Base-by-base conservation (phyloP, 2,888 invertebrate species). In the Netelia virgata region DNA sequence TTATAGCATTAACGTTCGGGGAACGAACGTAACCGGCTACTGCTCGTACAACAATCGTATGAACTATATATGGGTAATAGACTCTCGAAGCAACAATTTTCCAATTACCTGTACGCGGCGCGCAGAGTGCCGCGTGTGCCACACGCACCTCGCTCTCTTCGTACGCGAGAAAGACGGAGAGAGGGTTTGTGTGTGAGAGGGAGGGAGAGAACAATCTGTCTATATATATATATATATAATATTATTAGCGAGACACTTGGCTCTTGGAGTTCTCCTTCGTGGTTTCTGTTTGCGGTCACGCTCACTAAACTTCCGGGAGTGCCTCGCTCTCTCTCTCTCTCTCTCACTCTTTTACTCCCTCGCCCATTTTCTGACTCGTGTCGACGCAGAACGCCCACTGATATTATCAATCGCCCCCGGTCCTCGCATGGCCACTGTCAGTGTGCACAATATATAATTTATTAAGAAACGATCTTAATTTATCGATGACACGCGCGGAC, bases 71-170 rank as follows among this genome's bases (percentile, higher is more conserved):
- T 41, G 41, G 6, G 16, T 36, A 59, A 59, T 36, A 20, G 64
- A 59, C 64, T 47, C 69, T 76, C 47, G 72, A 36, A 69, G 43
- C 57, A 63, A 75, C 83, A 83, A 83, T 83, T 80, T 83, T 83
- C 75, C 83, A 83, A 83, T 83, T 80, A 83, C 79, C 69, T 83
- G 79, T 70, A 70, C 57, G 20, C 70, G 47, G 47, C 57, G 43
- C 57, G 53, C 53, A 43, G 69, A 64, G 70, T 72, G 64, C 70
- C 75, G 70, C 79, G 64, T 79, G 79, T 66, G 83, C 74, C 75
- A 70, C 75, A 69, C 61, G 63, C 43, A 41, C 41, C 28, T 55
- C 11, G 18, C 57, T 57, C 57, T 70, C 53, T 61, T 69, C 36
- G 63, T 63, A 41, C 57, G 36, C 68, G 68, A 28, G 41, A 68